Conservation (phyloP, 1,140 invertebrate species). For the Druon quercuslanigerum region DNA sequence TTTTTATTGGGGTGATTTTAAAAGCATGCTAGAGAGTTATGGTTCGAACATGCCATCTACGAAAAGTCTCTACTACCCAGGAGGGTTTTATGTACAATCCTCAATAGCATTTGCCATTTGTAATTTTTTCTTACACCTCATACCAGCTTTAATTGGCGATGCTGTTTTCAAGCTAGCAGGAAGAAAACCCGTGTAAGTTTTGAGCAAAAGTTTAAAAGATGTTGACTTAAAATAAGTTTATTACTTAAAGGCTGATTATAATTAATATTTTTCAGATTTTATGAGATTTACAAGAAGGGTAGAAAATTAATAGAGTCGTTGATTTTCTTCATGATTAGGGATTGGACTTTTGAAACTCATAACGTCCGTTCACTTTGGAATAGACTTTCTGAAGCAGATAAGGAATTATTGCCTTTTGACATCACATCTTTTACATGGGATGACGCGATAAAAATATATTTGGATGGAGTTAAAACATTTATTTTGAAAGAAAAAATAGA, state of each 20-base stretch:
- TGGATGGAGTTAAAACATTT: not conserved
- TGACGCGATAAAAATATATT: not conserved
- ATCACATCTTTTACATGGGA: conserved; percentile 37
- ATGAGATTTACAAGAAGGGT: conserved; percentile 38
- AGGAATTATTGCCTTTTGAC: conserved; percentile 43
- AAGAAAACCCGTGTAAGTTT: conserved; percentile 78
- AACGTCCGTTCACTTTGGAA: conserved; percentile 29
- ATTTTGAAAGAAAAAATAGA: not conserved
- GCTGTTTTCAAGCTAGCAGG: conserved; percentile 75
- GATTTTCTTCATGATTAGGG: conserved; percentile 37
- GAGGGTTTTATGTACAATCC: conserved; percentile 74
- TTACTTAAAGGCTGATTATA: not conserved
- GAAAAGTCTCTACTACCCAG: conserved; percentile 78
- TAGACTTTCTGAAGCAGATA: conserved; percentile 39
- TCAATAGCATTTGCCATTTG: conserved; percentile 75
- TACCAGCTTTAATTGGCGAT: conserved; percentile 81
- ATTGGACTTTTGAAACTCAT: conserved; percentile 43
- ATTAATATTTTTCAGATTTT: conserved; percentile 38
- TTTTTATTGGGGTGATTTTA: conserved; percentile 80
- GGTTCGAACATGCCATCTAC: conserved; percentile 75
- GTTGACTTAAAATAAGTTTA: not conserved
- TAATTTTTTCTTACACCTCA: conserved; percentile 77
- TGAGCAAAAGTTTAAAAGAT: no score
- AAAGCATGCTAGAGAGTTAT: conserved; percentile 70
- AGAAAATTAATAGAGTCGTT: conserved; percentile 29